Conservation (phyloP, 2,888 invertebrate genomes). For the Quadroppia sp. region DNA sequence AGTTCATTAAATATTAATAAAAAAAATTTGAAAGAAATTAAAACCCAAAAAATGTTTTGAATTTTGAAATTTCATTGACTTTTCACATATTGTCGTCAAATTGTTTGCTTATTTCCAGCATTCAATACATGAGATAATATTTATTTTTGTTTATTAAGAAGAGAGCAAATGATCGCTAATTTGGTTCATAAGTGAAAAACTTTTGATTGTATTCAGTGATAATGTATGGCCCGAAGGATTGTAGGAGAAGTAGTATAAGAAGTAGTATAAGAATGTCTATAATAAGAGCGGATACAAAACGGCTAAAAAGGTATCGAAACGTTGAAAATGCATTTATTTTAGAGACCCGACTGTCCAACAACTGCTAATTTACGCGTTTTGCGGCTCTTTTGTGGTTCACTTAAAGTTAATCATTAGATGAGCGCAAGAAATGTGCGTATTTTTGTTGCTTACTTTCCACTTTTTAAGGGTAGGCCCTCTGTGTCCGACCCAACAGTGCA, state of each 20-base stretch:
- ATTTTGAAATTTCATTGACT: too few species aligned
- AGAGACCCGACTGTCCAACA: background rate
- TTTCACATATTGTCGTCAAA: too few species aligned
- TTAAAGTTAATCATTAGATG: slow-evolving; percentile 16
- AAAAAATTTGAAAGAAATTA: too few species aligned
- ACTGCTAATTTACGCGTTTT: slow-evolving; percentile 20
- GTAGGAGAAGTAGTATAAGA: slow-evolving; percentile 2
- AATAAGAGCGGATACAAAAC: background rate
- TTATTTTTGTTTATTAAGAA: background rate
- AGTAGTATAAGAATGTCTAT: background rate
- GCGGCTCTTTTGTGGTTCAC: slow-evolving; percentile 26
- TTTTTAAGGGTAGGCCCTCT: background rate
- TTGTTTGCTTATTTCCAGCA: too few species aligned
- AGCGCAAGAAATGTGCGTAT: background rate
- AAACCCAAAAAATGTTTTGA: too few species aligned
- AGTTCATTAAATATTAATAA: too few species aligned
- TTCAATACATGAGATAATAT: too few species aligned
- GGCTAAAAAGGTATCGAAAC: background rate
- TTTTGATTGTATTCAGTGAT: slow-evolving; percentile 1
- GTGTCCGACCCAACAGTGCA: background rate
- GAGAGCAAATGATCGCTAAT: background rate
- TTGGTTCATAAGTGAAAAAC: background rate
- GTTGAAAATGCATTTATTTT: slow-evolving; percentile 18
- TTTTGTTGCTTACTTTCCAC: background rate
- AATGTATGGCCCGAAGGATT: slow-evolving; percentile 11